These are phyloP conservation scores for Pogonomyrmex barbatus DNA, from an alignment of 1,140 invertebrate genomes.

Conservation along the genomic window DNA sequence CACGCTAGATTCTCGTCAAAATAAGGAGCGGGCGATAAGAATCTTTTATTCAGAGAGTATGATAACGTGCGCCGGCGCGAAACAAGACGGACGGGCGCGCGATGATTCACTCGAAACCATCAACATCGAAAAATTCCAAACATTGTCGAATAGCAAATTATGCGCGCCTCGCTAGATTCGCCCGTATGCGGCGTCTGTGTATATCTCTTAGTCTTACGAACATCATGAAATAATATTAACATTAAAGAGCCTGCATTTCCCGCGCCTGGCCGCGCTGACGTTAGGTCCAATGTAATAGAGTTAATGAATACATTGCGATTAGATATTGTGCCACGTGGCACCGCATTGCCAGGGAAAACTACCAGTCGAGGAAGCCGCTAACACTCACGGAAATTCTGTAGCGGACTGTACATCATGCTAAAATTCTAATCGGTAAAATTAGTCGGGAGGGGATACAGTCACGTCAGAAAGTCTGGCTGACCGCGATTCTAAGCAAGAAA, in stretches of 20 bases:
- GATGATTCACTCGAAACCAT: slow-evolving; percentile 30
- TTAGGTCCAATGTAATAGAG: slow-evolving; percentile 47
- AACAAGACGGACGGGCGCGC: background rate
- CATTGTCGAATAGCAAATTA: background rate
- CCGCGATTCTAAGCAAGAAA: slow-evolving; percentile 81
- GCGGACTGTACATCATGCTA: slow-evolving; percentile 77
- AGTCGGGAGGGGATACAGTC: slow-evolving; percentile 79
- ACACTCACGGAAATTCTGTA: slow-evolving; percentile 59
- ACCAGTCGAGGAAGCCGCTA: background rate
- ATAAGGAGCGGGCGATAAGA: slow-evolving; percentile 68
- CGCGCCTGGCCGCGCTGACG: background rate
- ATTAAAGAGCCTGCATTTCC: background rate
- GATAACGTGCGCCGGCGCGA: slow-evolving; percentile 54
- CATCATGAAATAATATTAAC: background rate
- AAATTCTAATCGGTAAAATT: slow-evolving; percentile 84
- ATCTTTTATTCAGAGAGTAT: slow-evolving; percentile 49
- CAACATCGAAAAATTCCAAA: slow-evolving; percentile 7
- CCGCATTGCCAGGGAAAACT: slow-evolving; percentile 32
- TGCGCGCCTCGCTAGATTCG: background rate
- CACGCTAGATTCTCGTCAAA: slow-evolving; percentile 57
- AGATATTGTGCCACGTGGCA: slow-evolving; percentile 45
- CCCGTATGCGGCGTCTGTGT: no score
- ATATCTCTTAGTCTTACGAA: background rate
- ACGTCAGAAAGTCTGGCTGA: slow-evolving; percentile 76
- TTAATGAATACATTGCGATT: slow-evolving; percentile 55